phyloP scores from a whole-genome alignment of 2,888 invertebrate species.

The Melitaea athalia region DNA sequence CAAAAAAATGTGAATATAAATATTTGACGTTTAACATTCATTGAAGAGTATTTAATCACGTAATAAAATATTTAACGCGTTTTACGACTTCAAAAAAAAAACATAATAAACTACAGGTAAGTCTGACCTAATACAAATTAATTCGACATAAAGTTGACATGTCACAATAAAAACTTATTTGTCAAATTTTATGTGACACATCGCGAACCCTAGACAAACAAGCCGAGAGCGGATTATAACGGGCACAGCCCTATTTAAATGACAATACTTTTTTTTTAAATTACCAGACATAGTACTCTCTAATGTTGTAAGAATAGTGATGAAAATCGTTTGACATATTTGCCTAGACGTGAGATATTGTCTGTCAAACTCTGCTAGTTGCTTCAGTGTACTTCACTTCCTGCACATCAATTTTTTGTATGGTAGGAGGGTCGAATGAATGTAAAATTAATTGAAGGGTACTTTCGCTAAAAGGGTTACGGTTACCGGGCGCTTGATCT shows the following conservation, averaged over 20 bases:
- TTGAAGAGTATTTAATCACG: constrained; percentile 30
- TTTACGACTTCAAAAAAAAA: constrained; percentile 38
- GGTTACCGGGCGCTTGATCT: constrained; percentile 57
- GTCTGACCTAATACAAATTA: constrained; percentile 29
- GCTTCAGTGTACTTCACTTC: constrained; percentile 61
- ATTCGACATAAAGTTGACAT: constrained; percentile 24
- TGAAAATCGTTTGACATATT: constrained; percentile 10
- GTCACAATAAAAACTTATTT: constrained; percentile 48
- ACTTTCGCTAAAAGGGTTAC: constrained; percentile 57
- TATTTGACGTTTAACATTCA: constrained; percentile 30
- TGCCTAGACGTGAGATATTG: constrained; percentile 44
- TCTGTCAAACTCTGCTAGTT: constrained; percentile 58
- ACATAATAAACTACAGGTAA: constrained; percentile 31
- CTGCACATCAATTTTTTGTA: constrained; percentile 65
- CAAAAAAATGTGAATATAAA: constrained; percentile 11
- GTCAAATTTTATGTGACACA: constrained; percentile 51
- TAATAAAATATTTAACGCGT: constrained; percentile 36
- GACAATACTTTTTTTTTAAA: constrained; percentile 26
- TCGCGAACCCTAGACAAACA: constrained; percentile 55
- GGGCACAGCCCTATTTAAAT: constrained; percentile 38
- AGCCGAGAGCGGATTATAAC: constrained; percentile 59
- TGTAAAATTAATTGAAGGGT: constrained; percentile 77
- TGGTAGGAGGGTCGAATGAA: constrained; percentile 62
- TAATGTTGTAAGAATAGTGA: constrained; percentile 3
- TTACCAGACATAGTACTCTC: constrained; percentile 8